Evolutionary conservation across 1,140 invertebrate species (phyloP), one percentile per base, ranked within the genome.

Genomic region (Pemphigus obesinymphae): DNA sequence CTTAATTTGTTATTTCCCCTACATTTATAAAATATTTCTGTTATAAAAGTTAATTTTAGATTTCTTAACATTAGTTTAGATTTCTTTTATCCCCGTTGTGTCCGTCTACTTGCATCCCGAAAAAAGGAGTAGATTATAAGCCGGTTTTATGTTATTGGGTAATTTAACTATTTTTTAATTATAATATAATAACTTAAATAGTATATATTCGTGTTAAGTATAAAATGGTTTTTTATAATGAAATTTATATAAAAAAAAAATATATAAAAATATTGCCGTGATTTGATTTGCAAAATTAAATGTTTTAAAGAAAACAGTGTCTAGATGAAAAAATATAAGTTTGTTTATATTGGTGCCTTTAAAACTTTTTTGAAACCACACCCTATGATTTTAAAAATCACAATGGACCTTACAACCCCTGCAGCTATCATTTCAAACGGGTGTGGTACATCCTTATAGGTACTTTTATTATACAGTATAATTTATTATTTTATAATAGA

Each of bases 401-500:
- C 75, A 80, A 80, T 80, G 17, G 75, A 80, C 37, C 53, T 43
- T 20, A 43, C 23, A 61, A 80, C 75, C 53, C 55, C 75, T 63
- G 23, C 53, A 80, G 53, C 75, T 80, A 80, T 61, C 75, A 80
- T 80, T 55, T 43, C 34, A 61, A 61, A 80, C 37, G 53, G 75
- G 55, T 61, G 75, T 61, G 55, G 75, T 58, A 43, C 61, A 26
- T 58, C 20, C 15, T 26, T 29, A n/a, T n/a, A n/a, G n/a, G n/a
- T n/a, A 13, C 23, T 80, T 43, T 40, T 61, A 61, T 80, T 43
- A 26, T 80, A 61, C 31, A 17, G 31, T 72, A 61, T 80, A 43
- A 80, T 80, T 80, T 80, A 80, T 80, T 80, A 11, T 58, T 61
- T 80, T 63, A 29, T 80, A 45, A 80, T 61, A 80, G 31, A 80